A percentile compares a stretch with the other conserved stretches of the same genome.
Evolutionary conservation across 2,113 vertebrate species (phyloP).

Genomic region (human): GRCh38 chr11:70620001-70620500

Average conservation of each 20-base stretch:
- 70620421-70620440: background rate
- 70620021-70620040: background rate
- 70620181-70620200: background rate
- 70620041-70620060: background rate
- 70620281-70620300: background rate
- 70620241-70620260: fast-evolving
- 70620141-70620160: background rate
- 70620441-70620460: fast-evolving
- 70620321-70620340: fast-evolving
- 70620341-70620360: background rate
- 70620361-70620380: background rate
- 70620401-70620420: background rate
- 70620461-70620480: fast-evolving
- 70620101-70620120: background rate
- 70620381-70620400: background rate
- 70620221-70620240: too few species aligned
- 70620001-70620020: background rate
- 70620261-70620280: fast-evolving
- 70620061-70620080: background rate
- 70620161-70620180: background rate
- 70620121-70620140: background rate
- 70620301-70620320: background rate
- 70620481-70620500: background rate
- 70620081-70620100: background rate
- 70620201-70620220: background rate